Conservation (phyloP, 2,113 vertebrate genomes). For the Isurus oxyrinchus region DNA sequence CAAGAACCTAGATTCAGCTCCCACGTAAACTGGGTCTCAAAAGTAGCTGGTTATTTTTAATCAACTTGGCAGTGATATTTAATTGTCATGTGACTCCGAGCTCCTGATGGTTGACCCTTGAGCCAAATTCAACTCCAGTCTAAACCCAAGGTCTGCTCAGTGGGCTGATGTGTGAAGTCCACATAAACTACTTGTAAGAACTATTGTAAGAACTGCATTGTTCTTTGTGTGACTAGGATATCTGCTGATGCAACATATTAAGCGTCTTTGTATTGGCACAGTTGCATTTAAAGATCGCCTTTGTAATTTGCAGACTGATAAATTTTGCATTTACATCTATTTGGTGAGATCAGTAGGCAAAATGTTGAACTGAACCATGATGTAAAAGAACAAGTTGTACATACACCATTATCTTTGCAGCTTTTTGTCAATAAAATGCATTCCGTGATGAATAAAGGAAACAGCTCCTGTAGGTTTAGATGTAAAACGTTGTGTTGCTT, state of each 20-base stretch:
- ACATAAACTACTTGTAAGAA: constrained; percentile 11
- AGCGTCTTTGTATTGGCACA: not conserved
- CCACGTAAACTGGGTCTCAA: not conserved
- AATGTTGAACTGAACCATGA: constrained; percentile 35
- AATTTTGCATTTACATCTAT: constrained; percentile 36
- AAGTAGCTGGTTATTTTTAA: not conserved
- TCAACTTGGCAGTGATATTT: not conserved
- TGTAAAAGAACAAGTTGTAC: constrained; percentile 36
- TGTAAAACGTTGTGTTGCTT: constrained; percentile 29
- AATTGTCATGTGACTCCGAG: not conserved
- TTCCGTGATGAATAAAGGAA: constrained; percentile 62
- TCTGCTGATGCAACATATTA: constrained; percentile 8
- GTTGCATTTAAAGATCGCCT: constrained; percentile 27
- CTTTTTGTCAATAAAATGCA: constrained; percentile 85
- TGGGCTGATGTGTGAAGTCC: constrained; percentile 27
- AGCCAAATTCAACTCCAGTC: not conserved
- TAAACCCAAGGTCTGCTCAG: constrained; percentile 22
- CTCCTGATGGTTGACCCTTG: not conserved
- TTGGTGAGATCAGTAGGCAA: constrained; percentile 35
- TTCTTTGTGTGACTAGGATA: constrained; percentile 1
- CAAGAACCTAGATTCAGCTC: not conserved
- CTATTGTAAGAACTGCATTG: constrained; percentile 33
- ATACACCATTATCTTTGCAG: constrained; percentile 46
- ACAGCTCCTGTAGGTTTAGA: constrained; percentile 42
- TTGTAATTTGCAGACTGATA: constrained; percentile 36